Evolutionary conservation across 2,888 invertebrate genomes (phyloP), one percentile per base, ranked within the genome.

Genomic region (Drosophila ochracea): DNA sequence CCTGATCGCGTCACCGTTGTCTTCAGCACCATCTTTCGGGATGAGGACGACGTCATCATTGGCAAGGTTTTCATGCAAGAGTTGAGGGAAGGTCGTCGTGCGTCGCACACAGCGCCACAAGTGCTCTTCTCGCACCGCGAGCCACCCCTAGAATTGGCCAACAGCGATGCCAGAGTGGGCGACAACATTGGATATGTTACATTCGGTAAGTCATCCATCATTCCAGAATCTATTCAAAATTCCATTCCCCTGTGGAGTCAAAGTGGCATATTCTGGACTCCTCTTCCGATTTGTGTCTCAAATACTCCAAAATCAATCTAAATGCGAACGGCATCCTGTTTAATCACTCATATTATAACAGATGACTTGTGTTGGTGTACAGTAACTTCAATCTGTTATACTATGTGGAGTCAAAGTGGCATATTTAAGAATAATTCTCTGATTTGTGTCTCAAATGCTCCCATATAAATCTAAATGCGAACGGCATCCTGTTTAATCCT

Each of bases 41-140:
- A 99, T 93, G 98, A 99, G 92, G 99, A 99, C 93, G 99, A 99
- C 94, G 97, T 99, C 92, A 96, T 99, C 65, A 97, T 99, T 93
- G 99, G 99, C 68, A 99, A 99, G 94, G 98, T 99, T 89, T 99
- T 99, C 94, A 97, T 99, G 96, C 99, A 99, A 95, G 99, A 99
- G 94, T 96, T 99, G 91, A 98, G 99, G 93, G 99, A 99, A 94
- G 99, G 99, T 25, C 95, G 99, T 80, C 95, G 99, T 93, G 99
- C 98, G 33, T 97, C 97, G 83, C 98, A 99, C 92, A 99, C 98
- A 63, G 98, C 98, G 72, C 97, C 97, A 43, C 97, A 97, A 95
- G 97, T 97, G 89, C 94, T 97, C 85, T 98, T 98, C 94, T 97
- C 97, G 93, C 98, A 99, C 94, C 97, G 97, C 92, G 99, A 99